A percentile compares a stretch with the other conserved stretches of the same genome.
phyloP scores from a whole-genome alignment of 2,113 vertebrate species.

The Bombycilla garrulus region DNA sequence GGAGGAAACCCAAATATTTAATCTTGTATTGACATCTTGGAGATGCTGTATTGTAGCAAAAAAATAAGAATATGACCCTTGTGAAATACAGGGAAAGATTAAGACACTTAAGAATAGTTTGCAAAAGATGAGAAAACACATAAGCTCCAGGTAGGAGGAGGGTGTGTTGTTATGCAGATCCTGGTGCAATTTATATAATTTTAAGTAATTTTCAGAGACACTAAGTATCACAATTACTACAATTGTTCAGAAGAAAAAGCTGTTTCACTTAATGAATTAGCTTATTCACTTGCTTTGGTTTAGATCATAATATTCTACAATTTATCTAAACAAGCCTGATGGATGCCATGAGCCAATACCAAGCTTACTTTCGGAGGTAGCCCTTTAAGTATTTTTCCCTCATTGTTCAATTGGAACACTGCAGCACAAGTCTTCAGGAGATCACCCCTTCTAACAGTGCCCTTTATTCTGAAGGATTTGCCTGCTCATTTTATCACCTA shows the following conservation, averaged over 20 bases:
- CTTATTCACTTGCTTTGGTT: neutral
- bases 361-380: neutral
- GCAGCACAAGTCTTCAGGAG: neutral
- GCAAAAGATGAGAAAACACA: neutral
- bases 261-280: neutral
- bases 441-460: neutral
- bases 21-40: neutral
- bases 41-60: neutral
- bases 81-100: neutral
- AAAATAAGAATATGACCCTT: neutral
- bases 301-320: neutral
- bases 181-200: neutral
- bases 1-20: neutral
- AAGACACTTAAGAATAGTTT: neutral
- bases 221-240: neutral
- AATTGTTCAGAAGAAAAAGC: neutral
- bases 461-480: neutral
- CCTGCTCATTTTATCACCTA: neutral
- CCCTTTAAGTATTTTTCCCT: rapidly evolving
- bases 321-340: neutral
- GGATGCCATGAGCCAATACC: neutral
- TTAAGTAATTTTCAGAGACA: neutral
- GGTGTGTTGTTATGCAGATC: neutral
- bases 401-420: neutral
- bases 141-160: neutral